Evolutionary conservation across 2,113 vertebrate genomes (phyloP), one percentile per base, ranked within the genome.

Genomic region (Periophthalmodon schlosseri): DNA sequence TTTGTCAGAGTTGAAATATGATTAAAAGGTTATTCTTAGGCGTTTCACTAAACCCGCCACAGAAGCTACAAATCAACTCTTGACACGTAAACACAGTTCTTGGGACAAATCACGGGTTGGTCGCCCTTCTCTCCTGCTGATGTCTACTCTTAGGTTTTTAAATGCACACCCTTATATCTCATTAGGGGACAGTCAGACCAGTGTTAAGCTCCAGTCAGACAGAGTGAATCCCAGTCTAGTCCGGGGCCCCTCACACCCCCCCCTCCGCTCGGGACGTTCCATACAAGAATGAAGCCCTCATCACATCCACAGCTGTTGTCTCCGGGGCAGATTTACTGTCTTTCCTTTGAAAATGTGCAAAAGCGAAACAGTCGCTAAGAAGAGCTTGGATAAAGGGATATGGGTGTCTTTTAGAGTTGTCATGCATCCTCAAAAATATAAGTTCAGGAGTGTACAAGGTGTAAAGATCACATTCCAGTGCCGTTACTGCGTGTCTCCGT

Each of bases 131-230:
- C 23, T 82, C 20, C 50, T 64, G 63, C 10, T 76, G 36, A 63
- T 77, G 72, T 70, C 46, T 66, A 73, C 36, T 70, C 67, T 77
- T 23, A 49, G 14, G 39, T 2, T 78, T 83, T 83, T 77, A 80
- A 91, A 86, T 56, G 76, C 73, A 52, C 72, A 74, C 72, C 57
- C 73, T 77, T 66, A 73, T 84, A 79, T 82, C 82, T 81, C 84
- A 86, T 87, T 82, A 88, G 80, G 83, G 77, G 86, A 81, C 86
- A 86, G 83, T 66, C 82, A 70, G 87, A 73, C 85, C 78, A 28
- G 72, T 77, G 88, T 89, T 90, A 90, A 92, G 88, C 88, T 68
- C 68, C 79, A 79, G 78, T 76, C 86, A 88, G 90, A 91, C 90
- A 68, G 80, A 83, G 81, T 78, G 82, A 90, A 84, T 85, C 87